Percentiles rank a stretch among this genome's conserved stretches.
Conservation (phyloP, 2,888 invertebrate species). For the Dusona sp. region DNA sequence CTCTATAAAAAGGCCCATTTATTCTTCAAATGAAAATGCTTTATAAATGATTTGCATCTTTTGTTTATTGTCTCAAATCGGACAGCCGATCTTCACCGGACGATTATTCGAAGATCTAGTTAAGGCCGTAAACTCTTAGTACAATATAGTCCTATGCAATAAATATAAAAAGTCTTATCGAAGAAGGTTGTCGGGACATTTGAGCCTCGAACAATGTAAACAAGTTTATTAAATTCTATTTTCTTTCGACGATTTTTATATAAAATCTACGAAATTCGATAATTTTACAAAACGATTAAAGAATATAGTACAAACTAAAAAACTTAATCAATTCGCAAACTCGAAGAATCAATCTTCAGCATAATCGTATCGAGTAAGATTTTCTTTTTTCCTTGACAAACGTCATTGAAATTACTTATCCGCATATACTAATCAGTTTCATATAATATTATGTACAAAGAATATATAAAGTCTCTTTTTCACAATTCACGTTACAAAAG, state of each 20-base stretch:
- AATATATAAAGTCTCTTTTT: slow-evolving; percentile 63
- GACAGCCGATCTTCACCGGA: slow-evolving; percentile 23
- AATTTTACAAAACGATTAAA: slow-evolving; percentile 15
- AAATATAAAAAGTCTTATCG: slow-evolving; percentile 46
- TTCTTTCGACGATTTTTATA: slow-evolving; percentile 9
- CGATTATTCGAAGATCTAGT: slow-evolving; percentile 6
- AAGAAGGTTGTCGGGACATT: slow-evolving; percentile 10
- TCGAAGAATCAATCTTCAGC: slow-evolving; percentile 35
- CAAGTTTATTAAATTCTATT: not conserved
- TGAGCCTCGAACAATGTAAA: slow-evolving; percentile 1
- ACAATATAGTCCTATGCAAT: slow-evolving; percentile 23
- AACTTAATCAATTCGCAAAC: slow-evolving; percentile 3
- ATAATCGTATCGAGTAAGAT: not conserved
- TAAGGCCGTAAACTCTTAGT: slow-evolving; percentile 22
- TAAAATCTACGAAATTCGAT: not conserved
- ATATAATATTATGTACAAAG: slow-evolving; percentile 63
- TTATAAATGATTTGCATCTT: not conserved
- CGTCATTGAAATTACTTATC: slow-evolving; percentile 26
- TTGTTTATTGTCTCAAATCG: slow-evolving; percentile 54
- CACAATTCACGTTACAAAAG: slow-evolving; percentile 47
- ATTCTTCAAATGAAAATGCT: slow-evolving; percentile 5
- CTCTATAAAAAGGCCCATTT: not conserved
- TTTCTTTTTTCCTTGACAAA: slow-evolving; percentile 10
- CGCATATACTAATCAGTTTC: slow-evolving; percentile 31
- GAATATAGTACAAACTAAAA: slow-evolving; percentile 19